phyloP scores from a whole-genome alignment of 2,113 vertebrate species.

The Fulmarus glacialis region DNA sequence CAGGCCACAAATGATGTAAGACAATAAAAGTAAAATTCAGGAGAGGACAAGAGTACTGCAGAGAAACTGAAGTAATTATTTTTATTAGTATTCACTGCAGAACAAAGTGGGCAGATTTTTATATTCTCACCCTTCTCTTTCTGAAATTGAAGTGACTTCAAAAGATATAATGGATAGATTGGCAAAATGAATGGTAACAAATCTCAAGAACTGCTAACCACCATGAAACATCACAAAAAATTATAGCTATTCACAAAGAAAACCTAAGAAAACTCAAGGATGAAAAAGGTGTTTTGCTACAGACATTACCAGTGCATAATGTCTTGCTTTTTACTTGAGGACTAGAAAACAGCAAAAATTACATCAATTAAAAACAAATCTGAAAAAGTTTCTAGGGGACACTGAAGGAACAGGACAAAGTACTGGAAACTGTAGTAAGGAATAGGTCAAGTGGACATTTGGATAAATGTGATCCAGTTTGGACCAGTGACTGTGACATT shows the following conservation, averaged over 20 bases:
- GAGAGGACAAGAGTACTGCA: background rate
- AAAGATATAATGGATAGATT: background rate
- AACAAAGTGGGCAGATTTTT: background rate
- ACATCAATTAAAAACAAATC: background rate
- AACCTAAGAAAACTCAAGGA: background rate
- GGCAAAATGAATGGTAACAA: background rate
- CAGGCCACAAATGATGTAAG: background rate
- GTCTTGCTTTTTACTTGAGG: background rate
- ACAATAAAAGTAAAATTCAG: background rate
- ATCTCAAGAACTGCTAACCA: background rate
- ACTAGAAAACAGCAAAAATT: background rate
- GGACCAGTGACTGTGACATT: background rate
- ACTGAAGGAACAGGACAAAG: background rate
- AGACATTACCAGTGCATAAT: background rate
- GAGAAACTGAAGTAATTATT: background rate
- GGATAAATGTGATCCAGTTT: background rate
- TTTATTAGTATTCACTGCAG: background rate
- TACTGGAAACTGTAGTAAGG: background rate
- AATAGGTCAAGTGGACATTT: constrained; percentile 10
- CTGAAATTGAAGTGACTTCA: background rate
- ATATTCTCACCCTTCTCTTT: background rate
- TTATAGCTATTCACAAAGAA: background rate
- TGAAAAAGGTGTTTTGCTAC: background rate
- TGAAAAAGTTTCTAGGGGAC: background rate
- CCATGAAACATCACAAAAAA: background rate